Evolutionary conservation across 2,888 invertebrate species (phyloP).

Genomic region (Eustalomyia histrio): DNA sequence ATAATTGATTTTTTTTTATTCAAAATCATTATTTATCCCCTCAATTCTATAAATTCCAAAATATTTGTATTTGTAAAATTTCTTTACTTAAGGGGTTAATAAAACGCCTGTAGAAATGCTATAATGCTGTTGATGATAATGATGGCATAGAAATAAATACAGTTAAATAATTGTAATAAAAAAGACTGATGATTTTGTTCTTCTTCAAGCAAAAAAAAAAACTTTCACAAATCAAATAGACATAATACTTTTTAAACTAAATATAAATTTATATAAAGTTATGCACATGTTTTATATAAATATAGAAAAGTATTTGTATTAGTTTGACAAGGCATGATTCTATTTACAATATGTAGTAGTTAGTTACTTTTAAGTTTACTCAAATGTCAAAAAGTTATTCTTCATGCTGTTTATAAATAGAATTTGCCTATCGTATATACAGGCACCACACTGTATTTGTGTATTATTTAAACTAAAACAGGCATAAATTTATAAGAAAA

Average conservation of each 20-base stretch:
- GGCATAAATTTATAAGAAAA: too few relatives aligned
- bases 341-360: constrained; percentile 19
- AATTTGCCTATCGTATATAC: not conserved
- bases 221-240: not conserved
- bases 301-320: constrained; percentile 27
- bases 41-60: too few relatives aligned
- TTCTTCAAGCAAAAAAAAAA: not conserved
- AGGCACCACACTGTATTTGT: not conserved
- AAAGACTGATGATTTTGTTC: not conserved
- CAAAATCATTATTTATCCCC: too few relatives aligned
- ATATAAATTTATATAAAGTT: not conserved
- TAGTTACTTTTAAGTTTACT: constrained; percentile 35
- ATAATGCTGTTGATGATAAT: not conserved
- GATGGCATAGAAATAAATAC: not conserved
- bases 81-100: not conserved
- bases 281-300: not conserved
- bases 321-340: constrained; percentile 36
- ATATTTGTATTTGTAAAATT: not conserved
- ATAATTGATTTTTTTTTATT: too few relatives aligned
- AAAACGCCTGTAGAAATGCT: not conserved
- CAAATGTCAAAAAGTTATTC: constrained; percentile 46
- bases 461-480: too few relatives aligned
- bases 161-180: not conserved
- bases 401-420: not conserved
- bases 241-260: not conserved